Conservation (phyloP, 1,140 invertebrate genomes). For the Drosophila nasuta region DNA sequence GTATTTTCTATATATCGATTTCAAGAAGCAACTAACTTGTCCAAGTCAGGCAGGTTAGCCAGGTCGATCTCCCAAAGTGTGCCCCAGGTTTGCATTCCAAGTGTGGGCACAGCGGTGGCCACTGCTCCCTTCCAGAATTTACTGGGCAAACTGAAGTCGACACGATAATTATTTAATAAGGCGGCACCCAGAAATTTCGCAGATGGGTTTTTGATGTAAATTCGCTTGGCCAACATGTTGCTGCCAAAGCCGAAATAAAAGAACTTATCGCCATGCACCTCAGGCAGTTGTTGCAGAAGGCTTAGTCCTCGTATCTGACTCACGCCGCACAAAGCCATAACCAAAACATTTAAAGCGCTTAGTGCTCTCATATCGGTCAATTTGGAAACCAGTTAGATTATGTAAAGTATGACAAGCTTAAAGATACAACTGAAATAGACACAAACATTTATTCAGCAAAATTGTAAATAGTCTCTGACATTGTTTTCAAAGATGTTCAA, state of each 20-base stretch:
- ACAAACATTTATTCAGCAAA: too few species aligned
- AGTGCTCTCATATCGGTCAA: slow-evolving; percentile 7
- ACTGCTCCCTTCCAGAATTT: slow-evolving; percentile 69
- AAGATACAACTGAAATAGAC: background rate
- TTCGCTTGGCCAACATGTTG: slow-evolving; percentile 72
- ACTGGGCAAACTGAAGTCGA: slow-evolving; percentile 67
- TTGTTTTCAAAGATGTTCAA: too few species aligned
- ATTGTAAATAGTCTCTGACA: too few species aligned
- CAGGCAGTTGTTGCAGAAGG: background rate
- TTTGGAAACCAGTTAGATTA: background rate
- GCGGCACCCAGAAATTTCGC: slow-evolving; percentile 71
- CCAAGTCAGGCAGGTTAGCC: slow-evolving; percentile 60
- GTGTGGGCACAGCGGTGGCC: slow-evolving; percentile 73
- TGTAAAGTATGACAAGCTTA: slow-evolving; percentile 5
- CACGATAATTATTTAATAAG: slow-evolving; percentile 68
- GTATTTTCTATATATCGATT: background rate
- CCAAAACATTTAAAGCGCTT: background rate
- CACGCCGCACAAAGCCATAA: background rate
- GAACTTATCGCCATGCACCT: slow-evolving; percentile 61
- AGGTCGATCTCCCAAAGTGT: slow-evolving; percentile 75
- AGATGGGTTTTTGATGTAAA: slow-evolving; percentile 78
- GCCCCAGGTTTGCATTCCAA: slow-evolving; percentile 53
- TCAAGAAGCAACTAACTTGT: slow-evolving; percentile 51
- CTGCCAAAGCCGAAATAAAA: slow-evolving; percentile 82
- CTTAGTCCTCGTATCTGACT: background rate